These are phyloP conservation scores for Rhagonycha fulva DNA, from an alignment of 2,888 invertebrate species.

Conservation along the genomic window DNA sequence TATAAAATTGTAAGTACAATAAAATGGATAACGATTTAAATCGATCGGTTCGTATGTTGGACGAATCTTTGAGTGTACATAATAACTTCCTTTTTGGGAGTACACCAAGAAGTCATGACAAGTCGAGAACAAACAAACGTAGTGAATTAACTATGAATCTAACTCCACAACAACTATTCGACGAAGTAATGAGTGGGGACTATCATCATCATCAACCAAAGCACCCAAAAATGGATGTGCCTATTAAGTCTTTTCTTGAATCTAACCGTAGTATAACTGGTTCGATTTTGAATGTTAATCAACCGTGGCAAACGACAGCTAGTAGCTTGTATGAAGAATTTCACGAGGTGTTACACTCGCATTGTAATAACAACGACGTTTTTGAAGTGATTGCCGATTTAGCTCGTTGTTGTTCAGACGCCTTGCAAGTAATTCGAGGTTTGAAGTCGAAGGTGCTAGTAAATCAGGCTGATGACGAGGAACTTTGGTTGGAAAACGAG, in stretches of 20 bases:
- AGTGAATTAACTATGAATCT: constrained; percentile 40
- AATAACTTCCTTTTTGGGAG: constrained; percentile 31
- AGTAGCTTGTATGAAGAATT: constrained; percentile 52
- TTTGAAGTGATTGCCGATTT: constrained; percentile 50
- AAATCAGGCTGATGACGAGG: constrained; percentile 38
- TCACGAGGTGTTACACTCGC: constrained; percentile 50
- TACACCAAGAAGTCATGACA: constrained; percentile 17
- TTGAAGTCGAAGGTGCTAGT: constrained; percentile 48
- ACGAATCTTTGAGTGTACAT: constrained; percentile 47
- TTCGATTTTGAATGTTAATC: constrained; percentile 43
- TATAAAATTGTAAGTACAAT: not conserved
- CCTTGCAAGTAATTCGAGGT: constrained; percentile 48
- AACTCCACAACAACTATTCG: constrained; percentile 39
- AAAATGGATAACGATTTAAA: constrained; percentile 51
- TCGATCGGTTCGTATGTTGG: constrained; percentile 49
- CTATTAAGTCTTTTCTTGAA: constrained; percentile 28
- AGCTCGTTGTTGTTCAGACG: constrained; percentile 52
- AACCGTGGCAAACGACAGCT: constrained; percentile 49
- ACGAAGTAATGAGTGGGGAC: constrained; percentile 21
- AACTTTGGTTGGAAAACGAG: constrained; percentile 74
- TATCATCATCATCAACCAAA: not conserved
- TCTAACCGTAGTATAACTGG: constrained; percentile 45
- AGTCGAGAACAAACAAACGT: constrained; percentile 17
- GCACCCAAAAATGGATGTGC: constrained; percentile 20
- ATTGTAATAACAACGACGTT: constrained; percentile 46